phyloP scores from a whole-genome alignment of 2,888 invertebrate genomes.

The Agonopterix arenella region DNA sequence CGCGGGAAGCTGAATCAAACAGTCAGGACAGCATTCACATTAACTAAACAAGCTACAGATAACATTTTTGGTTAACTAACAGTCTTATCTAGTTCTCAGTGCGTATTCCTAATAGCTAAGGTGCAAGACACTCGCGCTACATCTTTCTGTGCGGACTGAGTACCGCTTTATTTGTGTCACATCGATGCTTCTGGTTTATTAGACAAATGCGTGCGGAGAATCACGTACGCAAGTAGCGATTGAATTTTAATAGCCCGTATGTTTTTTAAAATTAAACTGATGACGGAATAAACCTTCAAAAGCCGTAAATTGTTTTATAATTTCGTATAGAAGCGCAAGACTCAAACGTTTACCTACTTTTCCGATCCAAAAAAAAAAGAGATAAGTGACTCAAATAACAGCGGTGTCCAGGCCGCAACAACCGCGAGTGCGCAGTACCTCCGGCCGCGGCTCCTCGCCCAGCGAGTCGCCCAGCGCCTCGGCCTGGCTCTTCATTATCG shows the following conservation, averaged over 20 bases:
- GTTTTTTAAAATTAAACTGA: too few species aligned
- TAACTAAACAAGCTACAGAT: conserved; percentile 4
- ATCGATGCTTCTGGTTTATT: not conserved
- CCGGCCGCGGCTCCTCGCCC: conserved; percentile 70
- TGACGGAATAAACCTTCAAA: too few species aligned
- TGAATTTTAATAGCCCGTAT: too few species aligned
- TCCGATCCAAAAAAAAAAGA: too few species aligned
- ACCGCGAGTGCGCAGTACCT: conserved; percentile 41
- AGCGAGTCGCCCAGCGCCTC: conserved; percentile 77
- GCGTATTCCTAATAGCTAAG: conserved; percentile 5
- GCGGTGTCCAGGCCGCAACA: not conserved
- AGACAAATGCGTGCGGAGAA: not conserved
- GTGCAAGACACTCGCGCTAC: conserved; percentile 40
- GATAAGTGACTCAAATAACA: not conserved
- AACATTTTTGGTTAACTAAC: conserved; percentile 2
- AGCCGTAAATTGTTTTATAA: too few species aligned
- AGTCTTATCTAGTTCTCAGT: not conserved
- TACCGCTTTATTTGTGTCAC: conserved; percentile 15
- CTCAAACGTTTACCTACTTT: too few species aligned
- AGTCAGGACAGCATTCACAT: conserved; percentile 9
- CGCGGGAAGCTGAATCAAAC: not conserved
- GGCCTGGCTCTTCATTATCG: conserved; percentile 95
- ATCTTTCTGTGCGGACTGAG: conserved; percentile 13
- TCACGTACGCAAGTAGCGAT: not conserved
- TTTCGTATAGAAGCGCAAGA: too few species aligned